Percentiles rank a stretch among this genome's conserved stretches.
phyloP scores from a whole-genome alignment of 2,888 invertebrate genomes.

The Steinernema hermaphroditum region DNA sequence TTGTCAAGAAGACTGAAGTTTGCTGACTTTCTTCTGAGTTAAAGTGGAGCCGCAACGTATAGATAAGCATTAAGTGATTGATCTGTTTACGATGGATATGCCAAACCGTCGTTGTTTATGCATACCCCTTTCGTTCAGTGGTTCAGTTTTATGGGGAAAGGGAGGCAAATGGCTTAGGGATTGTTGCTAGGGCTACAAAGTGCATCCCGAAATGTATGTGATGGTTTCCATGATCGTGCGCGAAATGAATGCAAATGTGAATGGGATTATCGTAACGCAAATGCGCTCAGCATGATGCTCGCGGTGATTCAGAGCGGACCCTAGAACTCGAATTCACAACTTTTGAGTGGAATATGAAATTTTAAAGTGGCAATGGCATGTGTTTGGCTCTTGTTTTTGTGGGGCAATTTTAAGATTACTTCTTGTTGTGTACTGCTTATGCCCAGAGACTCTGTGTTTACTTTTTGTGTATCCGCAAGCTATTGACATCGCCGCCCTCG shows the following conservation, averaged over 20 bases:
- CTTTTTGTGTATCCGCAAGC: not conserved
- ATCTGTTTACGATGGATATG: slow-evolving; percentile 3
- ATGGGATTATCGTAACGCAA: slow-evolving; percentile 12
- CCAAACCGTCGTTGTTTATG: not conserved
- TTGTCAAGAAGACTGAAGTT: too few species aligned
- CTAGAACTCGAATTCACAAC: not conserved
- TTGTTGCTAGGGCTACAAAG: not conserved
- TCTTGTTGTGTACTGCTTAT: not conserved
- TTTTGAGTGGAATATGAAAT: not conserved
- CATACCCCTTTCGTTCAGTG: not conserved
- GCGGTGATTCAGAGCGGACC: not conserved
- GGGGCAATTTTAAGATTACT: not conserved
- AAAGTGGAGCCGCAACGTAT: too few species aligned
- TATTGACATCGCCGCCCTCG: slow-evolving; percentile 1
- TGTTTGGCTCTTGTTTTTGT: not conserved
- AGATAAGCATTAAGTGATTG: not conserved
- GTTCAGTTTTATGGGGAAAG: not conserved
- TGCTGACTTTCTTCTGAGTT: too few species aligned
- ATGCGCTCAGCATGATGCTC: slow-evolving; percentile 14
- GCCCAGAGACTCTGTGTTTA: not conserved
- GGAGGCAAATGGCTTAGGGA: not conserved
- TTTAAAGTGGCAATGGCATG: not conserved
- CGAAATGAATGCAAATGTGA: not conserved
- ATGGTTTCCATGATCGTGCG: not conserved
- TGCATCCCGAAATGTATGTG: not conserved